Evolutionary conservation across 2,797 vertebrate genomes (phyloP), one percentile per base, ranked within the genome.

Genomic region (Phyllotis vaccarum): DNA sequence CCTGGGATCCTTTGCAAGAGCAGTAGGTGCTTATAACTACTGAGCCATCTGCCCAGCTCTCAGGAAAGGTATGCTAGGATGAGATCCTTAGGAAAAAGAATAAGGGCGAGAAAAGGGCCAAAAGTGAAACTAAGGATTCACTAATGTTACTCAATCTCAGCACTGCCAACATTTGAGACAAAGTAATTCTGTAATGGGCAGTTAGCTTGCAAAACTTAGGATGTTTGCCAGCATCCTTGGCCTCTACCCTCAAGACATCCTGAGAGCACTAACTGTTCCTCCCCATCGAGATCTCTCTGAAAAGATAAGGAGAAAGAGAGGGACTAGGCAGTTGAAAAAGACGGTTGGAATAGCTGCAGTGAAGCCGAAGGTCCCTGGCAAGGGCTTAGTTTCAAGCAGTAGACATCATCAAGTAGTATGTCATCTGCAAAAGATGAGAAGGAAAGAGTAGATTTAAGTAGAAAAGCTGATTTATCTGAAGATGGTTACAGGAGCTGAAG

Each of bases 401-500:
- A 95, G 27, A 21, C 21, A 70, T 11, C 24, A 60, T 70, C 34
- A 58, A 95, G 86, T 89, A 94, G n/a, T 62, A 85, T 46, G 60
- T 81, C 81, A 78, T 81, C 66, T 75, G 93, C 66, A 78, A 86
- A 91, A 79, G 90, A 1, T 21, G 34, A 87, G 43, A 43, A 86
- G 46, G 21, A 56, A 58, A 92, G 21, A n/a, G n/a, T 16, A 56
- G 60, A 13, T 88, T 80, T 76, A 43, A 68, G 24, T 34, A 80
- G 31, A 74, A 5, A 90, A 29, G 31, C 22, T 94, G n/a, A 78
- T 87, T 60, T 68, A 91, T 91, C 37, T 83, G 37, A 27, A 87
- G 46, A 76, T 76, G 40, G 70, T 87, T 81, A 46, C 83, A 93
- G 62, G 79, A 96, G 58, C 56, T 88, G 74, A 88, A 86, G 93